These are phyloP conservation scores for Gopherus evgoodei DNA, from an alignment of 2,113 vertebrate species.

Conservation along the genomic window DNA sequence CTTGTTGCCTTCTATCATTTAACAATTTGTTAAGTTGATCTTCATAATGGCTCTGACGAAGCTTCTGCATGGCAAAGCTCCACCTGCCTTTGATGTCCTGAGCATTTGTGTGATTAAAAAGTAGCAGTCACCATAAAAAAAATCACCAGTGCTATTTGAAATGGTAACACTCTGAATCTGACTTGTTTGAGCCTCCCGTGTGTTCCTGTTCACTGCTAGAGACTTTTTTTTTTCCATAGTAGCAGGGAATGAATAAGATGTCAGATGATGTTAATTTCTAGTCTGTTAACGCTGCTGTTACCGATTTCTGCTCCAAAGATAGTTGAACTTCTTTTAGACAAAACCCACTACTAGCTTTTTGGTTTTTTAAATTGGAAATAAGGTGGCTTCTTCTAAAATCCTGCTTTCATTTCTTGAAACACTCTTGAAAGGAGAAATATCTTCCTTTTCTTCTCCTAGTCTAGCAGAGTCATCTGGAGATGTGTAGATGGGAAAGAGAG, in stretches of 20 bases:
- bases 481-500: neutral
- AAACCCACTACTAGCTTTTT: neutral
- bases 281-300: neutral
- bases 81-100: neutral
- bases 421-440: neutral
- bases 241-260: neutral
- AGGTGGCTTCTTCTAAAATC: neutral
- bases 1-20: neutral
- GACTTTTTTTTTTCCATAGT: neutral
- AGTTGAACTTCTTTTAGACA: neutral
- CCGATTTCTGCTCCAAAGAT: neutral
- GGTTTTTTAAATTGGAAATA: neutral
- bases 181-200: neutral
- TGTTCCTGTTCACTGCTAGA: neutral
- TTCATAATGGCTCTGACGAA: neutral
- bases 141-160: neutral
- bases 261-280: neutral
- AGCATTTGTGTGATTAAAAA: neutral
- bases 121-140: neutral
- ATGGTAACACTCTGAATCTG: neutral
- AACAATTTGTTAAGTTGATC: neutral
- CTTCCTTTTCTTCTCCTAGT: neutral
- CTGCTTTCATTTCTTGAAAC: neutral
- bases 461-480: neutral
- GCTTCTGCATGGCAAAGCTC: neutral